These are phyloP conservation scores for Porites lutea DNA, from an alignment of 64 coral and sea anemone genomes.

Conservation along the genomic window DNA sequence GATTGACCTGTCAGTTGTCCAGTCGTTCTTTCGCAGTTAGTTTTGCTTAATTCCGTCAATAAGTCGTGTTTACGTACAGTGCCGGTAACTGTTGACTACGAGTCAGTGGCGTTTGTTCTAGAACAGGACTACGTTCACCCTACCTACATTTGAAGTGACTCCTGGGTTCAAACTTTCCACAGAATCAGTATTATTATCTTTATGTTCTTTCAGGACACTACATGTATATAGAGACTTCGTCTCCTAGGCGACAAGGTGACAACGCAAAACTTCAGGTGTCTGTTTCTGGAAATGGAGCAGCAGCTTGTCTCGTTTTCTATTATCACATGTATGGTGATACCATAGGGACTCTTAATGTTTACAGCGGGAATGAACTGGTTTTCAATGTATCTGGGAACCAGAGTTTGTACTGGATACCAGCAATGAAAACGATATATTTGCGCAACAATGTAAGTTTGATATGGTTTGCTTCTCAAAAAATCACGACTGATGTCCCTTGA, in stretches of 20 bases:
- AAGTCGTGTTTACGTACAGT: no score
- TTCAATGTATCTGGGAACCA: slow-evolving; percentile 21
- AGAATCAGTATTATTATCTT: no score
- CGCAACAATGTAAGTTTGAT: not conserved
- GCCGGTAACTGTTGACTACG: no score
- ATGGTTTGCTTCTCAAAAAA: no score
- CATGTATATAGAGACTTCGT: slow-evolving; percentile 11
- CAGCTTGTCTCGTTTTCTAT: slow-evolving; percentile 18
- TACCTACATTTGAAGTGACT: no score
- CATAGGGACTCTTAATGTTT: slow-evolving; percentile 22
- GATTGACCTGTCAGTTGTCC: no score
- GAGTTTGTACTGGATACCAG: slow-evolving; percentile 20
- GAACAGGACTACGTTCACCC: no score
- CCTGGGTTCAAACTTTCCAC: no score
- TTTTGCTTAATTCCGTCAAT: no score
- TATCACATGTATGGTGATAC: slow-evolving; percentile 41
- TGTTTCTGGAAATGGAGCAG: not conserved
- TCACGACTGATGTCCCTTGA: no score
- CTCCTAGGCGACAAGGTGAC: not conserved
- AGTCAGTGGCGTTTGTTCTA: no score
- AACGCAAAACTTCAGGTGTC: slow-evolving; percentile 17
- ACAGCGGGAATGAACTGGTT: slow-evolving; percentile 7
- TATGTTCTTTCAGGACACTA: not conserved
- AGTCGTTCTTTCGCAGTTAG: no score
- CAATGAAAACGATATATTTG: not conserved